A percentile compares a stretch with the other conserved stretches of the same genome.
These are phyloP conservation scores for Ochotona curzoniae DNA, from an alignment of 2,113 vertebrate genomes.

Conservation along the genomic window DNA sequence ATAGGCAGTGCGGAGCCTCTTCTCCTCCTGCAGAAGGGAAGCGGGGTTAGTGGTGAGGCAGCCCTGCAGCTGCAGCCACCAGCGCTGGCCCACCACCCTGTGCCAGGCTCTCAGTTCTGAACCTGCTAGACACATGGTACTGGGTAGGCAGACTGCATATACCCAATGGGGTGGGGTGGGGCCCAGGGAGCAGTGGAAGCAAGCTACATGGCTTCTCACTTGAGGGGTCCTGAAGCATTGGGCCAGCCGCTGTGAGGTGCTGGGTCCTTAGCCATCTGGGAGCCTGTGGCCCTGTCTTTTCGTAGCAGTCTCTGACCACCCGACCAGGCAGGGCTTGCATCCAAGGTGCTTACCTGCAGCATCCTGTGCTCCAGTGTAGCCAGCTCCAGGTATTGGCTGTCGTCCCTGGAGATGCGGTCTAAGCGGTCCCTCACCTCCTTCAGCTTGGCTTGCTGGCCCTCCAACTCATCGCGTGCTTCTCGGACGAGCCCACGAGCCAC, in stretches of 20 bases:
- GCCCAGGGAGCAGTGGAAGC: not conserved
- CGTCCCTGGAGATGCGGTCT: conserved; percentile 95
- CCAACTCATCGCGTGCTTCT: conserved; percentile 91
- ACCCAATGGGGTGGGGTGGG: accelerated
- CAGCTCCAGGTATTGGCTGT: conserved; percentile 95
- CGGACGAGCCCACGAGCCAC: conserved; percentile 94
- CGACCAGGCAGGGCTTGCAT: not conserved
- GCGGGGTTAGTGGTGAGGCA: not conserved
- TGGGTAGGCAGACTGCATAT: not conserved
- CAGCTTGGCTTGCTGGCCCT: conserved; percentile 91
- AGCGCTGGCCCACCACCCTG: not conserved
- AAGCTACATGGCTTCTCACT: not conserved
- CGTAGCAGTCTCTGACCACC: not conserved
- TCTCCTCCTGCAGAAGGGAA: conserved; percentile 92
- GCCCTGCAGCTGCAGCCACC: not conserved
- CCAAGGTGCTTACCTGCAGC: conserved; percentile 90
- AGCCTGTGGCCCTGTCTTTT: not conserved
- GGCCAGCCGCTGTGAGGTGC: not conserved
- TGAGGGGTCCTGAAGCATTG: too few species aligned
- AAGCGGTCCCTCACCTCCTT: conserved; percentile 96
- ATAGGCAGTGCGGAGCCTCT: conserved; percentile 89
- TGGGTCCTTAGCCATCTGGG: not conserved
- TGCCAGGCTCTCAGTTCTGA: not conserved
- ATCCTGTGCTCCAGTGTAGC: conserved; percentile 96
- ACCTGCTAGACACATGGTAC: not conserved